A percentile compares a stretch with the other conserved stretches of the same genome.
Evolutionary conservation across 2,113 vertebrate genomes (phyloP).

Genomic region (Corapipo altera): DNA sequence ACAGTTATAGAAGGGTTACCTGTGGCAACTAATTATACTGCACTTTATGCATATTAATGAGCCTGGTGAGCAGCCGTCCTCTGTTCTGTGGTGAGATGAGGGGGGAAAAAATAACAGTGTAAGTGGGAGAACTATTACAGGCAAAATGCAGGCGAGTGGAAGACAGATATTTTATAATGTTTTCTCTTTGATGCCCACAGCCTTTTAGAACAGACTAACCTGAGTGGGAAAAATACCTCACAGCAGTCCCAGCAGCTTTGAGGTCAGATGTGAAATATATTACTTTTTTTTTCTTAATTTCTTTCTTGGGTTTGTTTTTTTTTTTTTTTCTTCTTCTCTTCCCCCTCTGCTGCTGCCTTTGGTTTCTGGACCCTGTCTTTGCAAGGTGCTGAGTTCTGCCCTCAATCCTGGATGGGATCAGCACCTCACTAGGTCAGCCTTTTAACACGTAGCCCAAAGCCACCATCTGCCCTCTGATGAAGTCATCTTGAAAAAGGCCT

Average conservation of each 20-base stretch:
- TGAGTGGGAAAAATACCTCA: conserved; percentile 37
- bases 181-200: conserved; percentile 57
- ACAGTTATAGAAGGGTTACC: conserved; percentile 80
- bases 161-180: conserved; percentile 57
- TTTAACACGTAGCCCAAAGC: not conserved
- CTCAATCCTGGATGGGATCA: not conserved
- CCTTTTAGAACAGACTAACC: conserved; percentile 41
- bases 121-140: conserved; percentile 69
- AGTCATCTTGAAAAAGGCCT: not conserved
- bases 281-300: not conserved
- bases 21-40: conserved; percentile 83
- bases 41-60: conserved; percentile 81
- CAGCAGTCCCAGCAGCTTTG: conserved; percentile 51
- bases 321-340: not conserved
- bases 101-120: conserved; percentile 59
- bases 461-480: not conserved
- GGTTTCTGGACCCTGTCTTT: not conserved
- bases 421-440: not conserved
- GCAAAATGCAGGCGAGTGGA: conserved; percentile 48
- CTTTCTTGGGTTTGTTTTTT: not conserved
- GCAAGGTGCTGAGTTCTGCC: not conserved
- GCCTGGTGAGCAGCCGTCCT: conserved; percentile 54
- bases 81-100: conserved; percentile 59
- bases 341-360: not conserved
- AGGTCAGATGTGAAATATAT: conserved; percentile 59